Percentiles rank a stretch among this genome's conserved stretches.
These are phyloP conservation scores for Camponotus fellah DNA, from an alignment of 2,888 invertebrate genomes.

Conservation along the genomic window DNA sequence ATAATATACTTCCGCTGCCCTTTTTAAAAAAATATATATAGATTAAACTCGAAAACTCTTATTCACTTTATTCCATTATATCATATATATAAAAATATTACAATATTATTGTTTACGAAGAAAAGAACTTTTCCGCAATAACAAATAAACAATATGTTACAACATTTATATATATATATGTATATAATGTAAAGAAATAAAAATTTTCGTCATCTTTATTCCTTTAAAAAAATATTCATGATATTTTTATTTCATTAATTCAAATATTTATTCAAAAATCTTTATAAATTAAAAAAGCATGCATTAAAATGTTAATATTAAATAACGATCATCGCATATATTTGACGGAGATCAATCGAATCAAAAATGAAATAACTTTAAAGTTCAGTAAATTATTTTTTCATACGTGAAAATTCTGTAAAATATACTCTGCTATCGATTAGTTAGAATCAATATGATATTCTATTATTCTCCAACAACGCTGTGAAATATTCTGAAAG, in stretches of 20 bases:
- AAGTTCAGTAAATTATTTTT: neutral
- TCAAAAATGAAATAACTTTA: neutral
- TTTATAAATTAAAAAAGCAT: neutral
- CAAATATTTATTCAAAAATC: neutral
- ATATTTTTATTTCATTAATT: neutral
- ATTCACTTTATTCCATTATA: too few relatives aligned
- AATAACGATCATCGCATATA: neutral
- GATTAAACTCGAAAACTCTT: neutral
- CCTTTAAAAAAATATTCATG: neutral
- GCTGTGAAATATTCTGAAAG: neutral
- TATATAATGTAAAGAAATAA: too few relatives aligned
- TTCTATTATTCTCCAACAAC: slow-evolving; percentile 13
- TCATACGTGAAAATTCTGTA: neutral
- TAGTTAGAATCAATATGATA: slow-evolving; percentile 13
- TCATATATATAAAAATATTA: too few relatives aligned
- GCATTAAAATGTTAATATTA: neutral
- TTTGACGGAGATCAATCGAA: neutral
- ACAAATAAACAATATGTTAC: too few relatives aligned
- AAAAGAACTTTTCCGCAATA: too few relatives aligned
- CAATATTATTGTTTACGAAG: too few relatives aligned
- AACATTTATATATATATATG: too few relatives aligned
- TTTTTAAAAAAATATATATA: neutral
- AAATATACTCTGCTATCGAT: neutral
- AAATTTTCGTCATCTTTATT: too few relatives aligned
- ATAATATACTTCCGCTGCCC: too few relatives aligned